Evolutionary conservation across 2,888 invertebrate genomes (phyloP), one percentile per base, ranked within the genome.

Genomic region (Pyrocoelia pectoralis): DNA sequence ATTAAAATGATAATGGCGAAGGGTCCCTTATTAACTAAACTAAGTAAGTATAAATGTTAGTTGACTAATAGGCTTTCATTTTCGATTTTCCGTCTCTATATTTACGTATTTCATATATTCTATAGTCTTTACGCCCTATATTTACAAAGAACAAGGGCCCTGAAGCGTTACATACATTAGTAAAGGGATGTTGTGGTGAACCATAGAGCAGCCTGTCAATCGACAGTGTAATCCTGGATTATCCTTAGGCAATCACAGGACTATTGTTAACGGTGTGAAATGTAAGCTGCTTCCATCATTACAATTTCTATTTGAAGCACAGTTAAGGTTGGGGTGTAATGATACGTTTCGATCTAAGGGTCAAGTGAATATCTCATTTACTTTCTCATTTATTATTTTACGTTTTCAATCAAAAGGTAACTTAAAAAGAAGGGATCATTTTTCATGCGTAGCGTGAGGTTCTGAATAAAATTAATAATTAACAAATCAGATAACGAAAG

Each of bases 181-280:
- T 50, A 61, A 61, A 57, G 65, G 65, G 65, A 65, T 65, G 61
- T 59, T 66, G 66, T 61, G 63, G 66, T 55, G 46, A 63, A 61
- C 58, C 61, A 53, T 62, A 12, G 60, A 66, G 66, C 63, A 68
- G 67, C 71, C 76, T 78, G 79, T 78, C 80, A 79, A 79, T 79
- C 77, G 78, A 72, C 75, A 74, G 69, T 73, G 76, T 80, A 80
- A 80, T 78, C 80, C 78, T 43, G 79, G 80, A 81, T 81, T 80
- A 81, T 81, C 81, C 79, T 76, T 73, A 72, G 70, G 79, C 80
- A 81, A 81, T 81, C 81, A 81, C 80, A 75, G 78, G 77, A 63
- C 80, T 73, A 81, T 81, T 81, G 81, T 81, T 73, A 72, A 71
- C 70, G 79, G 81, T 81, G 81, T 80, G 81, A 81, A 81, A 77